Conservation (phyloP, 2,113 vertebrate species). For the Phaetusa simplex region DNA sequence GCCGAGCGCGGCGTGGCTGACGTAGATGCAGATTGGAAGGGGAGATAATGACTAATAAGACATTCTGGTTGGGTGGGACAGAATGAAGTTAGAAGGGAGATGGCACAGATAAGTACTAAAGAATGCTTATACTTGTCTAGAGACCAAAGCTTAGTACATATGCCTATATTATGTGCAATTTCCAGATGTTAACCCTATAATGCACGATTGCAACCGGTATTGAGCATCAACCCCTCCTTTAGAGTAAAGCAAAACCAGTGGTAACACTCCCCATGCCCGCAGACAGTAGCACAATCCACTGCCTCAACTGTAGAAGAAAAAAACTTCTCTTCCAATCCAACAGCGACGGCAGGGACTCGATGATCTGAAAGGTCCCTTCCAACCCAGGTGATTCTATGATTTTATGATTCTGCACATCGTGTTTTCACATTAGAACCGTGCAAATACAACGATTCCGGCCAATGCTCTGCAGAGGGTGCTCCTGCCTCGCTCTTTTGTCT, state of each 20-base stretch:
- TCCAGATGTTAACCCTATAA: background rate
- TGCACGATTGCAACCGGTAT: background rate
- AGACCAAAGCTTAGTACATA: background rate
- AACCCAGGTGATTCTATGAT: no score
- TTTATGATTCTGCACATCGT: no score
- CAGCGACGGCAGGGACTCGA: no score
- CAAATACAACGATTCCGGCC: fast-evolving
- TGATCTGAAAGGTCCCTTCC: no score
- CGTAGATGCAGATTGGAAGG: background rate
- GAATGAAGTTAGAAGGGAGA: background rate
- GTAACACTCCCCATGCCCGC: fast-evolving
- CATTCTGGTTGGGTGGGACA: background rate
- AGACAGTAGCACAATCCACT: fast-evolving
- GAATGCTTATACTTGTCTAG: background rate
- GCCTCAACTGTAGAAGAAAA: background rate
- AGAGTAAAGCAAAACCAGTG: no score
- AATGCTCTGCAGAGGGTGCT: background rate
- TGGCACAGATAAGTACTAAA: background rate
- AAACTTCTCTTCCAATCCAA: background rate
- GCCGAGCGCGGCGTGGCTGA: background rate
- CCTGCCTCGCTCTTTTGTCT: background rate
- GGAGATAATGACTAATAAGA: background rate
- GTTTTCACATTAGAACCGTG: background rate
- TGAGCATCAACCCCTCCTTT: background rate
- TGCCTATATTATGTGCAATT: background rate